phyloP scores from a whole-genome alignment of 2,113 vertebrate species.

The Hylia prasina region DNA sequence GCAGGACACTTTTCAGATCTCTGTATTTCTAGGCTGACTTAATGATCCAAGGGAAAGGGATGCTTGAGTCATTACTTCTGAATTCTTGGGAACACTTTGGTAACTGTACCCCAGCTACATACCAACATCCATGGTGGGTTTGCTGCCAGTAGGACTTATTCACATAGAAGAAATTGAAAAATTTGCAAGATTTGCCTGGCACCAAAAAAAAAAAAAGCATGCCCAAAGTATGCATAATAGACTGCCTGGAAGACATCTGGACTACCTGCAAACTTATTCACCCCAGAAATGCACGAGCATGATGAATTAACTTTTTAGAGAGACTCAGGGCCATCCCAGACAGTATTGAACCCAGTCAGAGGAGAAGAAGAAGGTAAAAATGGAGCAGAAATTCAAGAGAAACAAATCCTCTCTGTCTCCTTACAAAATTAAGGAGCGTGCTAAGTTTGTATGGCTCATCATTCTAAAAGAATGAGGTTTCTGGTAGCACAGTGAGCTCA shows the following conservation, averaged over 20 bases:
- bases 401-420: not conserved
- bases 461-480: slow-evolving; percentile 27
- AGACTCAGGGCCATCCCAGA: rapidly evolving
- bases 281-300: not conserved
- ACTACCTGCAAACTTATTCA: not conserved
- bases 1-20: not conserved
- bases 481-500: not conserved
- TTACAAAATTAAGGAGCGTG: rapidly evolving
- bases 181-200: not conserved
- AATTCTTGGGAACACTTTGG: not conserved
- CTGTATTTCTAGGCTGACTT: not conserved
- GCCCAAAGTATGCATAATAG: not conserved
- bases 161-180: not conserved
- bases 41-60: not conserved
- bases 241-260: not conserved
- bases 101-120: not conserved
- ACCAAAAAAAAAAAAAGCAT: not conserved
- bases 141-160: not conserved
- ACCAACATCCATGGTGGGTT: not conserved
- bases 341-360: not conserved
- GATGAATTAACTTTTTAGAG: not conserved
- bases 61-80: not conserved
- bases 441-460: slow-evolving; percentile 21
- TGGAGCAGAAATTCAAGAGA: not conserved
- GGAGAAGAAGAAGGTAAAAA: not conserved